These are phyloP conservation scores for Pantherophis guttatus DNA, from an alignment of 2,113 vertebrate species.

Conservation along the genomic window DNA sequence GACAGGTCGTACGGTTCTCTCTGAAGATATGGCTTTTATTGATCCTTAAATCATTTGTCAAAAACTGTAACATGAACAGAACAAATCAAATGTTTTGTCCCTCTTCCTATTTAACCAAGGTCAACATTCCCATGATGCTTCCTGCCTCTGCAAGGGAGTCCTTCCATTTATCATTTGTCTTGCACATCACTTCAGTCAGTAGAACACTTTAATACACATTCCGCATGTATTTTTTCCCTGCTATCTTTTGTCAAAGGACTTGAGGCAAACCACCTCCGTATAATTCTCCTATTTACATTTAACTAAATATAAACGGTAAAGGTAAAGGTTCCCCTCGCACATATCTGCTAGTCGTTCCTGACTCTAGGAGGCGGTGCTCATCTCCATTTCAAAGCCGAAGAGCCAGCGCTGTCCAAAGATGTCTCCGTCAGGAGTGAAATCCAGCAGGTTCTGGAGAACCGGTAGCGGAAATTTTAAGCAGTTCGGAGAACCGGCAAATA, in stretches of 20 bases:
- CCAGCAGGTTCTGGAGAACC: no score
- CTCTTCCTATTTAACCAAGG: slow-evolving; percentile 22
- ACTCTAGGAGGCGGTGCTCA: no score
- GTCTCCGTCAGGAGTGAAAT: no score
- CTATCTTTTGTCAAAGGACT: slow-evolving; percentile 10
- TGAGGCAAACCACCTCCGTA: not conserved
- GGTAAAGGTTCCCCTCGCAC: no score
- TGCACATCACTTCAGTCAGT: rapidly evolving
- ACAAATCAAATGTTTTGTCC: slow-evolving; percentile 18
- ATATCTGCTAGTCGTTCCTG: no score
- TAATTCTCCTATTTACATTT: slow-evolving; percentile 30
- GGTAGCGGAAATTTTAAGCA: no score
- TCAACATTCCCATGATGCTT: slow-evolving; percentile 24
- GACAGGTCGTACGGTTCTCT: slow-evolving; percentile 29
- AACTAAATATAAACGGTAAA: slow-evolving; percentile 7
- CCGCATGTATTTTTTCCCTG: not conserved
- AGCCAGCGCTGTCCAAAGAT: no score
- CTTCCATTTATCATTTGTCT: slow-evolving; percentile 8
- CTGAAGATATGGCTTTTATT: slow-evolving; percentile 15
- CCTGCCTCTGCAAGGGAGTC: slow-evolving; percentile 13
- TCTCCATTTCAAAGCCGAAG: no score
- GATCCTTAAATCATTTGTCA: slow-evolving; percentile 36
- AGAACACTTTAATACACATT: slow-evolving; percentile 16
- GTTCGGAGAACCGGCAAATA: no score
- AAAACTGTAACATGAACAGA: not conserved